Conservation (phyloP, 2,113 vertebrate genomes). For the Vidua macroura region DNA sequence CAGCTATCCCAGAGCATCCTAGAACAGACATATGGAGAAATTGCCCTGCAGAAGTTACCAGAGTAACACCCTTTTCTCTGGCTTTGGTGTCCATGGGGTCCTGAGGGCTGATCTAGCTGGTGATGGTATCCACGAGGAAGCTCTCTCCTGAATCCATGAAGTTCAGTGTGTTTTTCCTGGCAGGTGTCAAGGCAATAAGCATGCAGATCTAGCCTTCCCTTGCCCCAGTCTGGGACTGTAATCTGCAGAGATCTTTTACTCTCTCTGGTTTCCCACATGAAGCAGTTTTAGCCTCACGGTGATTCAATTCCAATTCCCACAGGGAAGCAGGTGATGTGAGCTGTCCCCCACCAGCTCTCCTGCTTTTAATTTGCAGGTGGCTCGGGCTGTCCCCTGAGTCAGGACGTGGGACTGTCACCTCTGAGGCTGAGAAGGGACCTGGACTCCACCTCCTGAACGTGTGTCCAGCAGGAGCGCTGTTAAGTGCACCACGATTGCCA, state of each 20-base stretch:
- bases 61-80: not conserved
- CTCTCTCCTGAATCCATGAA: not conserved
- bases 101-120: not conserved
- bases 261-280: not conserved
- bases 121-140: not conserved
- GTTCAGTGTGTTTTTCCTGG: not conserved
- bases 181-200: not conserved
- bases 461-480: not conserved
- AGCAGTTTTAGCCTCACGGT: not conserved
- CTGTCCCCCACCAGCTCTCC: not conserved
- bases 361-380: not conserved
- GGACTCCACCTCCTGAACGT: accelerated
- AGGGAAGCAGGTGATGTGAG: not conserved
- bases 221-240: not conserved
- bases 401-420: not conserved
- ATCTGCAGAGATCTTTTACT: not conserved
- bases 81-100: not conserved
- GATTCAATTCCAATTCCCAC: not conserved
- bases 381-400: not conserved
- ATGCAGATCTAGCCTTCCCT: not conserved
- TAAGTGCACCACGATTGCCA: accelerated
- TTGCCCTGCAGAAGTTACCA: not conserved
- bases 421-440: not conserved
- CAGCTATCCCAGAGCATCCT: not conserved
- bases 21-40: accelerated